These are phyloP conservation scores for Drosophila malerkotliana DNA, from an alignment of 1,140 invertebrate species.

Conservation along the genomic window DNA sequence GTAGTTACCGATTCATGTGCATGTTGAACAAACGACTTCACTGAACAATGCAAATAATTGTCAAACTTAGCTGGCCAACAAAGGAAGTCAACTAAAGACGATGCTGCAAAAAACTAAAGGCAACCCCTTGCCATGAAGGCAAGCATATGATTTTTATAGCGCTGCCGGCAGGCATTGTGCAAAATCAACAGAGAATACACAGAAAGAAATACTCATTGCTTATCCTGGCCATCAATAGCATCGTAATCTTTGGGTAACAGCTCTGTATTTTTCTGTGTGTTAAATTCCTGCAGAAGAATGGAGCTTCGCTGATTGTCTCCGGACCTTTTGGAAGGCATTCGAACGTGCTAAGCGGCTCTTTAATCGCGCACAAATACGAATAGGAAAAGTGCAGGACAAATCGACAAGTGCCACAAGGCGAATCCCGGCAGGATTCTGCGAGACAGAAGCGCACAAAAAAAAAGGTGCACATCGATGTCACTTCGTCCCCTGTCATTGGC, in stretches of 20 bases:
- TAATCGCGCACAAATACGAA: slow-evolving; percentile 70
- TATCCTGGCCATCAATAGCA: background rate
- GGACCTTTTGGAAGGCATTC: slow-evolving; percentile 27
- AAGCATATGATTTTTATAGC: slow-evolving; percentile 78
- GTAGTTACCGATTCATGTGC: slow-evolving; percentile 79
- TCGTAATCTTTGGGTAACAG: too few relatives aligned
- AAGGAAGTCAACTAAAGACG: slow-evolving; percentile 39
- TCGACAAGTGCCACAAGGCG: slow-evolving; percentile 45
- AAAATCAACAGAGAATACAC: slow-evolving; percentile 35
- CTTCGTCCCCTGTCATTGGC: slow-evolving; percentile 64
- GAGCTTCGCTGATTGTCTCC: slow-evolving; percentile 59
- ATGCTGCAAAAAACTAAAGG: slow-evolving; percentile 17
- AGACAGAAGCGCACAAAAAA: slow-evolving; percentile 14
- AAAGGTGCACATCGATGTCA: slow-evolving; percentile 62
- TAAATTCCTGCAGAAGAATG: slow-evolving; percentile 2
- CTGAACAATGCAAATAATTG: slow-evolving; percentile 82
- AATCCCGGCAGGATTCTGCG: slow-evolving; percentile 25
- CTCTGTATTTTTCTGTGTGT: background rate
- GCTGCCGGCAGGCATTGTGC: slow-evolving; percentile 66
- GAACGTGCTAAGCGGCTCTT: slow-evolving; percentile 60
- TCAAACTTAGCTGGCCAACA: slow-evolving; percentile 69
- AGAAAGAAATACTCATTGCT: background rate
- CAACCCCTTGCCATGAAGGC: slow-evolving; percentile 51
- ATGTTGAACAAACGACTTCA: slow-evolving; percentile 75
- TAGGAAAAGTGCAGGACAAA: slow-evolving; percentile 48